phyloP scores from a whole-genome alignment of 2,113 vertebrate species.

The Trichechus manatus region DNA sequence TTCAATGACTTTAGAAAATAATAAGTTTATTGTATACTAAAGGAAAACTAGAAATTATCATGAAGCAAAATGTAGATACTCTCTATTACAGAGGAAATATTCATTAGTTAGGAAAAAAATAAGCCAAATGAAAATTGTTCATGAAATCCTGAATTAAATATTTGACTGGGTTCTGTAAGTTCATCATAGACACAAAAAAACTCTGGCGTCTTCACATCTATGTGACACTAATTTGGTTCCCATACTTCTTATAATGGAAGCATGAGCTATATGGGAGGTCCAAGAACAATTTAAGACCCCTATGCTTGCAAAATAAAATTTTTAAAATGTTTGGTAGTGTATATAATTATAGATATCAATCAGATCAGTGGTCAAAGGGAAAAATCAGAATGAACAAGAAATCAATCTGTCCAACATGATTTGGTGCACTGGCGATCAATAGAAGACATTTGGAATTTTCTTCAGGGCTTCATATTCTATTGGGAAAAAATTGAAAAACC shows the following conservation, averaged over 20 bases:
- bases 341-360: not conserved
- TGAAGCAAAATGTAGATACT: conserved; percentile 8
- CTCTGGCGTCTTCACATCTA: conserved; percentile 16
- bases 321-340: not conserved
- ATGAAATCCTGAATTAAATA: conserved; percentile 73
- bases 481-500: not conserved
- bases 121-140: conserved; percentile 37
- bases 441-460: conserved; percentile 1
- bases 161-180: conserved; percentile 72
- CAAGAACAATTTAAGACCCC: conserved; percentile 56
- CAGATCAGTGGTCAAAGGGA: not conserved
- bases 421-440: not conserved
- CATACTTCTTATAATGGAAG: conserved; percentile 51
- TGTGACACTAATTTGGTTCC: conserved; percentile 50
- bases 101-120: not conserved
- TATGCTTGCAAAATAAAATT: not conserved
- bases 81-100: not conserved
- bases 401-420: not conserved
- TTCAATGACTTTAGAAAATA: not conserved
- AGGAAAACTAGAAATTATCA: conserved; percentile 40
- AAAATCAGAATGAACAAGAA: conserved; percentile 7
- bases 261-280: conserved; percentile 39
- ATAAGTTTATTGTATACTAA: not conserved
- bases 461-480: not conserved
- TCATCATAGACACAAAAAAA: conserved; percentile 58